These are phyloP conservation scores for Rhinoderma darwinii DNA, from an alignment of 2,113 vertebrate species.

Conservation along the genomic window DNA sequence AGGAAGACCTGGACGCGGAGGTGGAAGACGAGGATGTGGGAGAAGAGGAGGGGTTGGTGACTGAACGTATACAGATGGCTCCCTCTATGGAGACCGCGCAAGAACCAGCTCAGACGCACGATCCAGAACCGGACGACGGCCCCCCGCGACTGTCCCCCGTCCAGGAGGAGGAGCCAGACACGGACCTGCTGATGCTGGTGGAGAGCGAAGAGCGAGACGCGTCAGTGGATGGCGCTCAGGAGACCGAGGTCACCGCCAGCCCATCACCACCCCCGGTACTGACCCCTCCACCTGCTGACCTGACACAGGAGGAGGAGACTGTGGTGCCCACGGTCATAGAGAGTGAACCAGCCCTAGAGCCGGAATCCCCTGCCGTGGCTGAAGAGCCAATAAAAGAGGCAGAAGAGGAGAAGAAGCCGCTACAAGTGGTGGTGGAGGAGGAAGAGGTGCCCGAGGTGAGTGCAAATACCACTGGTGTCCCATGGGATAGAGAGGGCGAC, in stretches of 20 bases:
- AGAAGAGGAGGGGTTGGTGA: slow-evolving; percentile 68
- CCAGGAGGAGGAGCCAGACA: slow-evolving; percentile 67
- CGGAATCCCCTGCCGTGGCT: slow-evolving; percentile 23
- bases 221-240: slow-evolving; percentile 44
- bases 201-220: slow-evolving; percentile 38
- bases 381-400: slow-evolving; percentile 51
- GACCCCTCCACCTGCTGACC: neutral
- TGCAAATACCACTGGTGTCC: neutral
- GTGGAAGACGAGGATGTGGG: slow-evolving; percentile 79
- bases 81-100: slow-evolving; percentile 44
- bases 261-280: slow-evolving; percentile 30
- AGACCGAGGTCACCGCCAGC: slow-evolving; percentile 50
- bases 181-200: slow-evolving; percentile 69
- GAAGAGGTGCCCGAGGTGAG: slow-evolving; percentile 41
- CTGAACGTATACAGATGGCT: slow-evolving; percentile 60
- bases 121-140: slow-evolving; percentile 51
- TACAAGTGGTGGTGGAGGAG: neutral
- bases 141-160: slow-evolving; percentile 62
- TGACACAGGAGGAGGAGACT: neutral
- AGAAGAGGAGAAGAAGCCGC: neutral
- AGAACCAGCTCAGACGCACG: slow-evolving; percentile 60
- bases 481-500: too few relatives aligned
- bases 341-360: neutral
- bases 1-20: slow-evolving; percentile 74
- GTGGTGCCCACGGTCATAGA: neutral